Evolutionary conservation across 1,140 invertebrate genomes (phyloP).

Genomic region (Formica exsecta): DNA sequence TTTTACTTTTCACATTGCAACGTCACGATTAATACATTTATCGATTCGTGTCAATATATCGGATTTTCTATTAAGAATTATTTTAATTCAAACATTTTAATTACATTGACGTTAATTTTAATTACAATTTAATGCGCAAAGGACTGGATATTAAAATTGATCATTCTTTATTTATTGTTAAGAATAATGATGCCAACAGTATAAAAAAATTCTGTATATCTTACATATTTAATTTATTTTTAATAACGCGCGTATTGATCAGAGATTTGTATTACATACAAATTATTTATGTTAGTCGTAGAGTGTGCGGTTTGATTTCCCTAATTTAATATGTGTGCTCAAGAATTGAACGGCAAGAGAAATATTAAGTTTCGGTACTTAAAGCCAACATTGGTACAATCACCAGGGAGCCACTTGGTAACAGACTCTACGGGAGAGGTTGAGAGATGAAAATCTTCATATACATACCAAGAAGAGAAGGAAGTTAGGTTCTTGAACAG

Average conservation of each 20-base stretch:
- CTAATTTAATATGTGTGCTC: slow-evolving; percentile 14
- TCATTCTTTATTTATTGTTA: neutral
- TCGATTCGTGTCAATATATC: slow-evolving; percentile 10
- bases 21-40: slow-evolving; percentile 41
- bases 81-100: neutral
- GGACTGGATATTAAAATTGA: neutral
- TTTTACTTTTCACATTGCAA: slow-evolving; percentile 24
- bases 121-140: neutral
- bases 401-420: slow-evolving; percentile 28
- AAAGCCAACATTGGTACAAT: slow-evolving; percentile 16
- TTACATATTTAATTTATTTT: neutral
- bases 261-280: neutral
- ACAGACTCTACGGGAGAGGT: slow-evolving; percentile 14
- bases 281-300: neutral
- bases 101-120: slow-evolving; percentile 19
- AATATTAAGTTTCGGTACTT: slow-evolving; percentile 29
- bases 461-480: neutral
- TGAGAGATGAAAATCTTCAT: slow-evolving; percentile 42
- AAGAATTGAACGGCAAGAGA: neutral
- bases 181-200: neutral
- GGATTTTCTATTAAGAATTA: neutral
- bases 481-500: slow-evolving; percentile 52
- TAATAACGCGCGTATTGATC: neutral
- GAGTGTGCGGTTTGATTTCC: neutral
- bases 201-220: neutral